Base-by-base conservation (phyloP, 2,888 invertebrate genomes). In the Agonopterix arenella region DNA sequence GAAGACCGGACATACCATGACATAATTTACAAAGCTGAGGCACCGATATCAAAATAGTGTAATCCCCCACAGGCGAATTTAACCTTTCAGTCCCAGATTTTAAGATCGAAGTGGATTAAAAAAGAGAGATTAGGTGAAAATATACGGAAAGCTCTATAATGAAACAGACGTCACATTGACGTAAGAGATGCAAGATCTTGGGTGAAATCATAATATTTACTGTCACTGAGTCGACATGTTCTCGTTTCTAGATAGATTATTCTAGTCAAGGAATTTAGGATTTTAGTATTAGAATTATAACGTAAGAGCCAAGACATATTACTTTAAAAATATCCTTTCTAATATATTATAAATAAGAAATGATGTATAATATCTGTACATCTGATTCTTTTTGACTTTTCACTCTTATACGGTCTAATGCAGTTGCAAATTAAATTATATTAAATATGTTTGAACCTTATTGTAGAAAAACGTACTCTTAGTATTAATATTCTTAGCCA, bases 111-210 rank as follows among this genome's bases (percentile, higher is more conserved):
- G 59, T 55, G 60, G 56, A 60, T 61, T 55, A 52, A 60, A 61
- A 62, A 57, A 64, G 60, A 70, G 68, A 49, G 41, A 49, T 49
- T 74, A 73, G 67, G 69, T 71, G 71, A 69, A 68, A 71, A 73
- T 69, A 66, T 56, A 61, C 63, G 54, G 62, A 67, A 75, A 69
- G 65, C 70, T 67, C 70, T 72, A 76, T 84, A 81, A 84, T 84
- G 80, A 85, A 83, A 80, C 81, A 72, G 77, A 85, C 86, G 86
- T 88, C 86, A 85, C 76, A 84, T 82, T 86, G 85, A 86, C 86
- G 86, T 77, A 83, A 80, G 75, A 73, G 80, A 78, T 83, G 82
- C 83, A 83, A 79, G 76, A 82, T 84, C 80, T 81, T 66, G 72
- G 76, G 70, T 80, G 79, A 79, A 84, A 84, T 85, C 80, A 80